Evolutionary conservation across 2,888 invertebrate species (phyloP), one percentile per base, ranked within the genome.

Genomic region (Boloria euphrosyne): DNA sequence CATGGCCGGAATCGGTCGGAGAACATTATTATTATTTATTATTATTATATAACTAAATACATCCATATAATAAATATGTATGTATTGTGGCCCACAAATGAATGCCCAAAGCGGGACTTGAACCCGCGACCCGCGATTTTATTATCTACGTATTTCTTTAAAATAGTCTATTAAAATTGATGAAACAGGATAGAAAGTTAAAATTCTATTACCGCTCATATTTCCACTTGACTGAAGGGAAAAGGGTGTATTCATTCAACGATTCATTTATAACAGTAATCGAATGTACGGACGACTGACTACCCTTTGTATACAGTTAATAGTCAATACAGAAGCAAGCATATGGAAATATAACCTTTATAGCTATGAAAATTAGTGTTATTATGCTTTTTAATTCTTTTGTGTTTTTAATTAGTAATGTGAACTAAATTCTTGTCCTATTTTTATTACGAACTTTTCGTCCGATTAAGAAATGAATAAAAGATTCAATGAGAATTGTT

Each of bases 261-360:
- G 69, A 65, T 67, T 67, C 67, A 70, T 67, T 71, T 71, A 73
- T 73, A 73, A 66, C 58, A 73, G 74, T 74, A 75, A 75, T 75
- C 73, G 75, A 76, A 74, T 75, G 61, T 71, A 73, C 72, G 74
- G 74, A 57, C 69, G 73, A 67, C 66, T 75, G 75, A 66, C 63
- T 73, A 67, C 65, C 69, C 73, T 75, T 75, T 74, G 71, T 74
- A 67, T 67, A 62, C 64, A 70, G 66, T 74, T 72, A 73, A 73
- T 73, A 70, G 68, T 55, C 66, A 66, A 66, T 13, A 31, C 47
- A 18, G 31, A 18, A 38, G 31, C 31, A 38, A n/a, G 16, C 1
- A 16, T 18, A 27, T 49, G 18, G 16, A 27, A 38, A 59, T 60
- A 43, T 10, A n/a, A 50, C 44, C 54, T 38, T 50, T 64, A 44